Conservation (phyloP, 2,797 vertebrate species). For the Spinibarbus caldwelli region DNA sequence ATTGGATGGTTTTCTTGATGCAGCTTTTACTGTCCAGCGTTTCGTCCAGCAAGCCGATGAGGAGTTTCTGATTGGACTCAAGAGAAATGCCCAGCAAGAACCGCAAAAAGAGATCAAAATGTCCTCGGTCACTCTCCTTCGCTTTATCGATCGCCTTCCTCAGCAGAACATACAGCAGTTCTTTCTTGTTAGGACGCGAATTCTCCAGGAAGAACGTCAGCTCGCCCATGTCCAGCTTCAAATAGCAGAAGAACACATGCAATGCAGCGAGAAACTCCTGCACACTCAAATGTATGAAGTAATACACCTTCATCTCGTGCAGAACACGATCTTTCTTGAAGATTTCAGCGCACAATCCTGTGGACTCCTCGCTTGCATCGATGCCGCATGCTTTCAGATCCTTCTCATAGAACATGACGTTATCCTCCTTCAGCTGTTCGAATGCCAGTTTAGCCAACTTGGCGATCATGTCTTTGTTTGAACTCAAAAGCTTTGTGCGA, state of each 20-base stretch:
- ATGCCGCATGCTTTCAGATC: conserved; percentile 49
- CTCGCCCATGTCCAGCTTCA: background rate
- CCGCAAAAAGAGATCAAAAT: conserved; percentile 52
- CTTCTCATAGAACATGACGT: conserved; percentile 42
- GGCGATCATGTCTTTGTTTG: conserved; percentile 30
- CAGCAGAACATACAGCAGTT: conserved; percentile 29
- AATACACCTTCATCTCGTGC: conserved; percentile 52
- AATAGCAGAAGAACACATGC: conserved; percentile 50
- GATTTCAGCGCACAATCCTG: conserved; percentile 55
- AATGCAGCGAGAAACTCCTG: conserved; percentile 61
- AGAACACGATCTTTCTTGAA: conserved; percentile 41
- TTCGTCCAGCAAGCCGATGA: conserved; percentile 36
- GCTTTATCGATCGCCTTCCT: conserved; percentile 43
- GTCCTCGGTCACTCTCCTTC: conserved; percentile 28
- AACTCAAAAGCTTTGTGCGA: background rate
- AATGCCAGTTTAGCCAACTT: conserved; percentile 56
- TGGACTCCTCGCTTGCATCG: conserved; percentile 20
- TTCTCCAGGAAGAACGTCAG: conserved; percentile 33
- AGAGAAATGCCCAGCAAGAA: conserved; percentile 57
- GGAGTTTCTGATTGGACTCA: conserved; percentile 42
- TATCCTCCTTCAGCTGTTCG: conserved; percentile 45
- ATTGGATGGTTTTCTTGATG: conserved; percentile 33
- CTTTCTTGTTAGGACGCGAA: background rate
- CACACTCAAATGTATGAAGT: conserved; percentile 55
- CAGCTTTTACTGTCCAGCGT: conserved; percentile 20